Percentiles rank a stretch among this genome's conserved stretches.
Evolutionary conservation across 37 sponge, comb jelly and placozoan genomes (phyloP).

Genomic region (Amphimedon queenslandica): DNA sequence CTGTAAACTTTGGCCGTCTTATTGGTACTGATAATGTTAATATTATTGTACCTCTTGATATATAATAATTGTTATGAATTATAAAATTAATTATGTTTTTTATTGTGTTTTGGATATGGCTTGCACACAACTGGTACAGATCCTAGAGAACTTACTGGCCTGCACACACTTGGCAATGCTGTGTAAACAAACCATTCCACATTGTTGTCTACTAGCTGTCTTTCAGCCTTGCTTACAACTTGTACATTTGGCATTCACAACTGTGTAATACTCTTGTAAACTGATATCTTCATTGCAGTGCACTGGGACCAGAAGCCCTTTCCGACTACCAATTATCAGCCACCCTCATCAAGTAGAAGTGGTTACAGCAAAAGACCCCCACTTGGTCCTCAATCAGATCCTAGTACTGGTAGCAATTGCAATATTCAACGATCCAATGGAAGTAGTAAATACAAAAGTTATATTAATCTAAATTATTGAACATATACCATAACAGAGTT

Average conservation of each 20-base stretch:
- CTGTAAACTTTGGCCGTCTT: constrained; percentile 8
- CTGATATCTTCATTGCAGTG: neutral
- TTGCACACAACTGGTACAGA: neutral
- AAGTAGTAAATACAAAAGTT: no score
- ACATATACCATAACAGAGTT: no score
- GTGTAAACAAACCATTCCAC: neutral
- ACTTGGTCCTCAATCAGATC: no score
- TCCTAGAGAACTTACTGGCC: neutral
- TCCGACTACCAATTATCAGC: no score
- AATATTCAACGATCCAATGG: no score
- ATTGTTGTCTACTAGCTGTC: neutral
- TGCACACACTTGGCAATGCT: neutral
- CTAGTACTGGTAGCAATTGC: no score
- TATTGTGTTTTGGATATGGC: neutral
- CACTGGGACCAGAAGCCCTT: no score
- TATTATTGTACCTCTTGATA: constrained; percentile 3
- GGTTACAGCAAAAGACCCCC: no score
- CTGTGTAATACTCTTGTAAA: neutral
- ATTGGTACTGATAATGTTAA: constrained; percentile 7
- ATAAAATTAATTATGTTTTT: neutral
- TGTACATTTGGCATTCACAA: neutral
- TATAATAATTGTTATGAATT: neutral
- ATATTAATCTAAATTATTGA: no score
- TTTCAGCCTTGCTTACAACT: neutral
- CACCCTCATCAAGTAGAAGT: no score